Base-by-base conservation (phyloP, 2,888 invertebrate genomes). In the Rhamphomyia laevipes region DNA sequence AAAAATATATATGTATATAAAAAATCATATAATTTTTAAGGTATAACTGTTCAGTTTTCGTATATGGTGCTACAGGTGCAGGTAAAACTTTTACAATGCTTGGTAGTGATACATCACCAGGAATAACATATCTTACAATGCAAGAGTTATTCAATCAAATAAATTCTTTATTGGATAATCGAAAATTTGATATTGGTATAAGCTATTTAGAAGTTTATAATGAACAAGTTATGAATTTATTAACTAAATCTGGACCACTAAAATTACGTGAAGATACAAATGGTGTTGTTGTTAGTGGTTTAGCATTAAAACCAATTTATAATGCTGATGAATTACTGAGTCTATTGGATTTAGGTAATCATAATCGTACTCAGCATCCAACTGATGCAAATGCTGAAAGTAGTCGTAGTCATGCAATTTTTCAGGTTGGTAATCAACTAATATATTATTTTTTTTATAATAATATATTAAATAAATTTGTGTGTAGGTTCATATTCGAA, bases 71-170 rank as follows among this genome's bases (percentile, higher is more conserved):
- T 0, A 95, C 94, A 0, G 95, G 95, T 0, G 91, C 94, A 7
- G 95, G 95, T 0, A 95, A 95, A 70, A 95, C 95, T 0, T 85
- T 82, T 63, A 95, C 94, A 0, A 95, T 95, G 94, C 75, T 94
- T 42, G 94, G 95, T 0, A 82, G 73, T 53, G 74, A 74, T 4
- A 73, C 77, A 4, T 74, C 79, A 57, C 91, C 89, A 0, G 94
- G 94, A 0, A 85, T 95, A 17, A 91, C 91, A 13, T 92, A 84
- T 63, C 75, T 88, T 46, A 94, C 94, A 0, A 89, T 94, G 80
- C 81, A 83, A 49, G 89, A 93, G 61, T 73, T 95, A 0, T 94
- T 90, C 60, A 67, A 74, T 3, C 79, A 81, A 53, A 86, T 93
- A 18, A 78, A 84, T 37, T 71, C 73, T 0, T 76, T 84, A 59